phyloP scores from a whole-genome alignment of 1,140 invertebrate species.

The Epicauta chinensis region DNA sequence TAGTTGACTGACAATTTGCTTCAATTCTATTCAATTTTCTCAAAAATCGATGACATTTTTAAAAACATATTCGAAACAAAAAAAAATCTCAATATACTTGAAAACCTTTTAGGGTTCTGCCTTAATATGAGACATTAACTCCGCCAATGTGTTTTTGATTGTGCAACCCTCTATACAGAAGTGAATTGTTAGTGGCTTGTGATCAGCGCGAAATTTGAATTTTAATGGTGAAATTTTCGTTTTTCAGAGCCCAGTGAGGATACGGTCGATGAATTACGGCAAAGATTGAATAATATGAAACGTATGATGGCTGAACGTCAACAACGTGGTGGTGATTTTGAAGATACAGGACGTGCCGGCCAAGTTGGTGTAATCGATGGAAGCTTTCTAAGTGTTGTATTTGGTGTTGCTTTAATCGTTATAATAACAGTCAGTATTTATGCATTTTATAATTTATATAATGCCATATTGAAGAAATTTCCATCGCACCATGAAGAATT shows the following conservation, averaged over 20 bases:
- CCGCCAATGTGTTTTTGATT: no score
- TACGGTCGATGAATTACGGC: slow-evolving; percentile 71
- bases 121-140: no score
- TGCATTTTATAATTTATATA: slow-evolving; percentile 76
- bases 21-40: no score
- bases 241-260: slow-evolving; percentile 32
- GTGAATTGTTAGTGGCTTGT: no score
- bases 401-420: slow-evolving; percentile 65
- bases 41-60: no score
- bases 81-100: no score
- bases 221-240: no score
- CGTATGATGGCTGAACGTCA: slow-evolving; percentile 66
- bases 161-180: no score
- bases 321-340: slow-evolving; percentile 46
- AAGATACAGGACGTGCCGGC: slow-evolving; percentile 40
- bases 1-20: no score
- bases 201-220: no score
- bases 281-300: slow-evolving; percentile 70
- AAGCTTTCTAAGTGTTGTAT: slow-evolving; percentile 72
- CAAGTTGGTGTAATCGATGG: slow-evolving; percentile 63
- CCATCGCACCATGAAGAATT: slow-evolving; percentile 68
- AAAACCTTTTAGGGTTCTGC: no score
- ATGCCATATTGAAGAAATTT: slow-evolving; percentile 74
- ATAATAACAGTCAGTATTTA: slow-evolving; percentile 73
- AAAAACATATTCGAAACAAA: no score